phyloP scores from a whole-genome alignment of 1,140 invertebrate species.

The Leptoteleia sp. region DNA sequence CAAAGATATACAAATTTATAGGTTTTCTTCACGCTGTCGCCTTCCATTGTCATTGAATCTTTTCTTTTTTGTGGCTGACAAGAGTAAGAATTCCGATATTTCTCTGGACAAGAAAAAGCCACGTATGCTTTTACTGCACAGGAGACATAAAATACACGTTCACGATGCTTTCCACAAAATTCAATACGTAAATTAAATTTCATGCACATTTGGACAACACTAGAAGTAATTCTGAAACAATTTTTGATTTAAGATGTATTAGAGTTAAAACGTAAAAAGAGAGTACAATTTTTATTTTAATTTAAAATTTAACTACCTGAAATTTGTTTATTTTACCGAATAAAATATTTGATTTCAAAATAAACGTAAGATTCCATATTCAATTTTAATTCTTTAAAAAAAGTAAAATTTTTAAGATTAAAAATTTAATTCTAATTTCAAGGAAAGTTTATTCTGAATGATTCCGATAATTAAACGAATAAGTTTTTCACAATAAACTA shows the following conservation, averaged over 20 bases:
- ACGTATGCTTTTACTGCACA: slow-evolving; percentile 25
- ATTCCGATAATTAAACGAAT: no score
- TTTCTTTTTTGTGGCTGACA: slow-evolving; percentile 18
- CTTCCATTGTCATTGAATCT: slow-evolving; percentile 7
- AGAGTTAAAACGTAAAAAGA: no score
- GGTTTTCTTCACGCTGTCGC: slow-evolving; percentile 47
- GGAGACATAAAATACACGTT: slow-evolving; percentile 13
- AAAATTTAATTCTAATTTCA: no score
- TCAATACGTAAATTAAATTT: slow-evolving; percentile 32
- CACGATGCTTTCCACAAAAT: slow-evolving; percentile 13
- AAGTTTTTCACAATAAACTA: no score
- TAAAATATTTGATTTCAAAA: no score
- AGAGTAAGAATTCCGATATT: slow-evolving; percentile 27
- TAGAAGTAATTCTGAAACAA: slow-evolving; percentile 8
- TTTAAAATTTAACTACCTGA: no score
- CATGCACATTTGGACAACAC: slow-evolving; percentile 20
- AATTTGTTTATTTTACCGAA: no score
- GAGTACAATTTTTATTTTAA: no score
- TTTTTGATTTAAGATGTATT: slow-evolving; percentile 2
- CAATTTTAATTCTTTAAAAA: no score
- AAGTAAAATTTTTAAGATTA: no score
- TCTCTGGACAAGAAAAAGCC: slow-evolving; percentile 28
- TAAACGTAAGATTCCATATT: no score
- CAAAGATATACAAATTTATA: slow-evolving; percentile 66
- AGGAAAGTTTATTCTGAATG: no score